A percentile compares a stretch with the other conserved stretches of the same genome.
These are phyloP conservation scores for Dasysyrphus albostriatus DNA, from an alignment of 2,888 invertebrate species.

Conservation along the genomic window DNA sequence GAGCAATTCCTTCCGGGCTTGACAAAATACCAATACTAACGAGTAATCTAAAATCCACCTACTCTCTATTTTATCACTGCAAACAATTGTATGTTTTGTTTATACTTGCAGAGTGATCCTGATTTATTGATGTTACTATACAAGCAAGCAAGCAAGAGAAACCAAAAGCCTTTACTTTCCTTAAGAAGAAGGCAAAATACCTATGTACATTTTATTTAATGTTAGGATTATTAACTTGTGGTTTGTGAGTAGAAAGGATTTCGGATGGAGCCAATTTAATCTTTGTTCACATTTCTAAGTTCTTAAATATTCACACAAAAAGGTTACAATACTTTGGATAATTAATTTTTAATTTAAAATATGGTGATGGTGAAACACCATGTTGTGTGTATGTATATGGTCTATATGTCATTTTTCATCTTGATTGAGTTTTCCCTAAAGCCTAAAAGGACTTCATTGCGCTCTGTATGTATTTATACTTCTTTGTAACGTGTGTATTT, in stretches of 20 bases:
- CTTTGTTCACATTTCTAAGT: background rate
- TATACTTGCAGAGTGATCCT: background rate
- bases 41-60: background rate
- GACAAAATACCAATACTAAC: no score
- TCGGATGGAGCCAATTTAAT: conserved; percentile 3
- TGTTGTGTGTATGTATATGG: background rate
- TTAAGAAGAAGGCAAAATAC: background rate
- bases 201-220: background rate
- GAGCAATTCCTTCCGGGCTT: no score
- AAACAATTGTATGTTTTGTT: conserved; percentile 1
- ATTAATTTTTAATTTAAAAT: conserved; percentile 38
- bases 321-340: background rate
- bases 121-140: background rate
- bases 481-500: background rate
- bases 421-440: conserved; percentile 8
- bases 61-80: background rate
- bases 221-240: background rate
- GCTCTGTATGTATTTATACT: background rate
- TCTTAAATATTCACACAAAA: background rate
- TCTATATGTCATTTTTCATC: background rate
- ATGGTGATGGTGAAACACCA: background rate
- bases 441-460: conserved; percentile 15
- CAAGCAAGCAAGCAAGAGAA: background rate
- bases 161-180: background rate
- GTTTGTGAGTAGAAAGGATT: background rate